Base-by-base conservation (phyloP, 2,113 vertebrate species). In the Alectura lathami region DNA sequence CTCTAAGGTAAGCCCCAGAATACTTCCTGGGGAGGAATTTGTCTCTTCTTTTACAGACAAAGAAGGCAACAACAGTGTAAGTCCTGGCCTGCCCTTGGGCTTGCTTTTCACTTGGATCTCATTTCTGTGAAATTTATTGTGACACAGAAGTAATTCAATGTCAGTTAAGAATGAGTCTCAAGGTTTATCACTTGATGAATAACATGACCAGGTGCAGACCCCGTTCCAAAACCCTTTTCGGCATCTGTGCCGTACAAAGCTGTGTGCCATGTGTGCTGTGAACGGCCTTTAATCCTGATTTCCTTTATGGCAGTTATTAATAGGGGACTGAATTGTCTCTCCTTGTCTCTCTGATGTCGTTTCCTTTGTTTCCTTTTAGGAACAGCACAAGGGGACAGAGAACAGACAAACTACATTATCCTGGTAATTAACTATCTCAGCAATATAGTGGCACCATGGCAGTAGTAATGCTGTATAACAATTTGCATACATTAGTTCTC, bases 401-500 rank as follows among this genome's bases (percentile, higher is more conserved):
- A 95, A 68, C 69, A 95, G 93, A 95, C 69, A 92, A 96, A 89
- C 62, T 85, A 74, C 74, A 88, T 93, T 95, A 96, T 92, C 82
- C 91, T 77, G 40, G 77, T 92, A 96, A 96, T 97, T 96, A 96
- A 93, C 86, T 75, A 93, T 74, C 92, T 96, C 92, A 91, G 88
- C 84, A 95, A 76, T 63, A 64, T 48, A 92, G 69, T 64, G 45
- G 56, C 79, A 96, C 79, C 72, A 87, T 1, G 0, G 69, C 40
- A 88, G 59, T 79, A 57, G 54, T 91, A 89, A 91, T 92, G 80
- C 87, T 87, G 53, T 93, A 66, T 85, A 93, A 92, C 93, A 93
- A 96, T 96, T 95, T 96, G 89, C 94, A 96, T 95, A 85, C 63
- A 97, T 96, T 92, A 95, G 48, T 92, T 94, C 92, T 91, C 66